Evolutionary conservation across 2,888 invertebrate genomes (phyloP), one percentile per base, ranked within the genome.

Genomic region (Leptarthrus brevirostris): DNA sequence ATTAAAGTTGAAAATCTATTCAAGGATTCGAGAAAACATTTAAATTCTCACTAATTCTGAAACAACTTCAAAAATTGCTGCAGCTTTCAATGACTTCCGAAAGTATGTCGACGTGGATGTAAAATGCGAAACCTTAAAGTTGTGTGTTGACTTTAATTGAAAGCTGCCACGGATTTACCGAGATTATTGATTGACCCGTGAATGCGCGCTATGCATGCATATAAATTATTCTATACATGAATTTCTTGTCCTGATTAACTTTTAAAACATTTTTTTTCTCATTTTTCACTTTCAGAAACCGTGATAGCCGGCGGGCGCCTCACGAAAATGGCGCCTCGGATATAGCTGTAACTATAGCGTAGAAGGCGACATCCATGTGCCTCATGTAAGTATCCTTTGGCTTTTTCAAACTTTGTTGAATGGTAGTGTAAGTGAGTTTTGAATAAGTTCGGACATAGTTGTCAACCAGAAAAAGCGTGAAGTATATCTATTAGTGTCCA

Each of bases 351-450:
- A 82, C 80, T 81, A 82, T 81, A 82, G 82, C 82, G 83, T 85
- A 84, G 83, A 81, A 83, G 83, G 83, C 85, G 84, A 85, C 82
- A 84, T 85, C 82, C 84, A 85, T 85, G 85, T 85, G 84, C 85
- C 86, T 85, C 85, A 85, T 85, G 85, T 85, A 80, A 84, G 85
- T 83, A 77, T 58, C 24, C 16, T 44, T 30, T n/a, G 10, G 34
- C 18, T 12, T 22, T 72, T 36, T 30, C 8, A 30, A 30, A 30
- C 30, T 8, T 30, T 30, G 3, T 30, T 30, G 8, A 30, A 30
- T n/a, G 12, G 47, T 47, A 47, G 12, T 47, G 12, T 47, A 30
- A n/a, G 30, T 30, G 8, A 30, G 8, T 3, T 30, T 30, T 30
- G 30, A 30, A 30, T 30, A 30, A 30, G 8, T 30, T 3, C 4